A percentile compares a stretch with the other conserved stretches of the same genome.
These are phyloP conservation scores for Fabriciana adippe DNA, from an alignment of 2,888 invertebrate genomes.

Conservation along the genomic window DNA sequence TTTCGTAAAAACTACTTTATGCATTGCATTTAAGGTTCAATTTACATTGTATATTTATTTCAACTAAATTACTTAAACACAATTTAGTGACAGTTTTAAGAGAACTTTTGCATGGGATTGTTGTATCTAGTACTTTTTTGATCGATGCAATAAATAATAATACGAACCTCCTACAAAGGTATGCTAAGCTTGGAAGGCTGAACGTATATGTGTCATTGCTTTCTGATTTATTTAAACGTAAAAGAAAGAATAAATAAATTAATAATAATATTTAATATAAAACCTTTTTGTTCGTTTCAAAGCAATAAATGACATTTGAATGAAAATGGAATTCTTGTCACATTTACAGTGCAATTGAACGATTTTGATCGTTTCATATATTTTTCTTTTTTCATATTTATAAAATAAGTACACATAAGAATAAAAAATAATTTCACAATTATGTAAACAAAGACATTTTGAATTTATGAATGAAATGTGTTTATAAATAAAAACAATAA, in stretches of 20 bases:
- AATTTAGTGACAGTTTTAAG: too few species aligned
- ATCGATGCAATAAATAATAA: too few species aligned
- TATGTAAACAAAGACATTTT: slow-evolving; percentile 21
- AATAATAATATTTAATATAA: too few species aligned
- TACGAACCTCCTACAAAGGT: background rate
- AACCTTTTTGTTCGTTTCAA: background rate
- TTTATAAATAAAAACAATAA: slow-evolving; percentile 43
- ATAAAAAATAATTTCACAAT: slow-evolving; percentile 18
- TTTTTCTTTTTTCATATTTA: slow-evolving; percentile 30
- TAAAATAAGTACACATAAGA: slow-evolving; percentile 25
- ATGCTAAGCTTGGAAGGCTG: slow-evolving; percentile 1
- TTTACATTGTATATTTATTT: too few species aligned
- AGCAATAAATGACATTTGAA: background rate
- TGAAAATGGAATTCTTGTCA: background rate
- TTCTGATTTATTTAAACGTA: background rate
- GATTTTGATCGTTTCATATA: slow-evolving; percentile 49
- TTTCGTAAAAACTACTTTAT: too few species aligned
- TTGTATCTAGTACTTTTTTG: too few species aligned
- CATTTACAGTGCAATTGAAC: slow-evolving; percentile 50
- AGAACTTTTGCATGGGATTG: too few species aligned
- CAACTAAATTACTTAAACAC: too few species aligned
- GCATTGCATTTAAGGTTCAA: too few species aligned
- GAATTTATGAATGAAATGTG: slow-evolving; percentile 10
- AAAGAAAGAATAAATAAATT: background rate
- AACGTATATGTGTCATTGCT: background rate